Evolutionary conservation across 2,888 invertebrate genomes (phyloP).

Genomic region (Microplitis manilae): DNA sequence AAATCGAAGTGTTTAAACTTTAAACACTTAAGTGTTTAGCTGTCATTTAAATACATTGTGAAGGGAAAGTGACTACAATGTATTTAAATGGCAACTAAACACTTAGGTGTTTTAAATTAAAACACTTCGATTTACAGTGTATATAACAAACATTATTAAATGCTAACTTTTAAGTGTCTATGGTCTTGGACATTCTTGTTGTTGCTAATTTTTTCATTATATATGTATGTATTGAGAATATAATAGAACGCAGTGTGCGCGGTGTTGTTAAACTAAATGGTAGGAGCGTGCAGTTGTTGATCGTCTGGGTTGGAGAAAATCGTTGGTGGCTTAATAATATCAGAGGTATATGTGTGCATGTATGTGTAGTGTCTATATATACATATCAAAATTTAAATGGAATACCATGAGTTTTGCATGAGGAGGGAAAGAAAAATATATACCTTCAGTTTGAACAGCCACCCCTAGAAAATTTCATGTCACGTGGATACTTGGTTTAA

Average conservation of each 20-base stretch:
- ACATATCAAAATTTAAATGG: neutral
- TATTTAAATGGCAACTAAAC: no score
- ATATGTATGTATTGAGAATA: neutral
- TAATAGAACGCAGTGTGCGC: constrained; percentile 27
- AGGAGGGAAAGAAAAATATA: neutral
- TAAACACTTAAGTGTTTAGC: no score
- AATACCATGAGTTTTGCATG: neutral
- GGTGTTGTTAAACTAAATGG: constrained; percentile 50
- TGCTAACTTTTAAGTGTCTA: neutral
- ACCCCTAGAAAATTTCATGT: neutral
- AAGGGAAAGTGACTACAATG: no score
- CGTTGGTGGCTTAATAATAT: constrained; percentile 47
- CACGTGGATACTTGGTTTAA: neutral
- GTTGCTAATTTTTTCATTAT: constrained; percentile 22
- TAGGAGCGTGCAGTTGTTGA: constrained; percentile 51
- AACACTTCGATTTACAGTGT: no score
- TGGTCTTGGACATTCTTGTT: neutral
- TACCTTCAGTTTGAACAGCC: neutral
- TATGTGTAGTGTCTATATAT: neutral
- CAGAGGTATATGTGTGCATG: neutral
- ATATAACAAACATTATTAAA: neutral
- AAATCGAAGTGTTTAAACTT: no score
- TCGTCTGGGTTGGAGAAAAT: constrained; percentile 48
- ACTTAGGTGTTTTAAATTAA: no score
- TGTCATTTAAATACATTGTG: no score